Percentiles rank a stretch among this genome's conserved stretches.
phyloP scores from a whole-genome alignment of 2,797 vertebrate species.

The Allobates femoralis region DNA sequence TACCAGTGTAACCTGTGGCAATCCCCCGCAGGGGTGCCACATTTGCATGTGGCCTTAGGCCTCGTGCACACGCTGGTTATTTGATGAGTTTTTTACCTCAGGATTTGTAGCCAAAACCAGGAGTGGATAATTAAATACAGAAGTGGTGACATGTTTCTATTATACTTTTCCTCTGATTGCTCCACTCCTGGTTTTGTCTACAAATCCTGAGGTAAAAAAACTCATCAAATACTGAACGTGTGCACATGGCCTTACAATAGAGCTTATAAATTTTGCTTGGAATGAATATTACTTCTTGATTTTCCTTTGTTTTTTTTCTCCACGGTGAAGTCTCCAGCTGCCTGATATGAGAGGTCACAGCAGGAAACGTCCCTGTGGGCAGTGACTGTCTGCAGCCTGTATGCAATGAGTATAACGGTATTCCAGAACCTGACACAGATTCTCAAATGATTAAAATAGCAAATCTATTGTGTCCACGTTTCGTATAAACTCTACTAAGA shows the following conservation, averaged over 20 bases:
- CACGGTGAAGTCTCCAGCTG: background rate
- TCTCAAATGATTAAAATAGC: background rate
- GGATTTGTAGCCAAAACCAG: too few relatives aligned
- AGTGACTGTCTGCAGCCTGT: background rate
- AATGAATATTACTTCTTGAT: background rate
- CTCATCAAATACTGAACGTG: too few relatives aligned
- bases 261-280: background rate
- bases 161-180: too few relatives aligned
- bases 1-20: too few relatives aligned
- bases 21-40: too few relatives aligned
- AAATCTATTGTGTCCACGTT: background rate
- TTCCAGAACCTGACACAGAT: background rate
- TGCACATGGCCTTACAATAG: background rate
- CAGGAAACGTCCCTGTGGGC: background rate
- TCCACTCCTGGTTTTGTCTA: too few relatives aligned
- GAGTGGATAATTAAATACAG: too few relatives aligned
- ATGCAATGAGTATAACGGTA: background rate
- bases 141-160: too few relatives aligned
- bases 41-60: too few relatives aligned
- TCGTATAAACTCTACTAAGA: background rate
- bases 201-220: too few relatives aligned
- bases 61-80: too few relatives aligned
- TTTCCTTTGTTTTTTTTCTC: background rate
- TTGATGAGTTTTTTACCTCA: too few relatives aligned
- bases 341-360: conserved; percentile 14